Evolutionary conservation across 2,113 vertebrate genomes (phyloP).

Genomic region (Struthio camelus): DNA sequence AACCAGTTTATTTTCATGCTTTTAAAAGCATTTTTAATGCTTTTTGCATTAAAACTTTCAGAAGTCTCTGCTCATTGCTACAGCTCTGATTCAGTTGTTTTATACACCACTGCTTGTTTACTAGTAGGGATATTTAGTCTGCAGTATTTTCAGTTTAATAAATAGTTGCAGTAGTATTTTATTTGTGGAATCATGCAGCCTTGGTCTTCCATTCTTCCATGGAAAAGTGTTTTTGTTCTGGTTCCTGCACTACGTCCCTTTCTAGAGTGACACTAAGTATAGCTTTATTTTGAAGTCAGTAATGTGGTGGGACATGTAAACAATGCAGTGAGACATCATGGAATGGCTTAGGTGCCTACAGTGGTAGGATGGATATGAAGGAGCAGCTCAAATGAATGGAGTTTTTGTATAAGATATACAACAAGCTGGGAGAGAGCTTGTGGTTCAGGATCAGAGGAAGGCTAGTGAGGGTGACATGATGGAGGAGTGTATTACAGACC

Average conservation of each 20-base stretch:
- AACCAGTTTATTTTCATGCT: neutral
- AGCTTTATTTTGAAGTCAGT: neutral
- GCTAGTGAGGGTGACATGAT: neutral
- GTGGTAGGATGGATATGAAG: neutral
- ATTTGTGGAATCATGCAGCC: neutral
- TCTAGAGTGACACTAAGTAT: neutral
- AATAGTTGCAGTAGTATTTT: neutral
- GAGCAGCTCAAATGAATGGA: neutral
- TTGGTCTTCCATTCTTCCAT: neutral
- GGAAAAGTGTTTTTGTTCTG: neutral
- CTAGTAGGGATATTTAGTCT: neutral
- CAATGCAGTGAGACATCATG: neutral
- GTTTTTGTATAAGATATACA: too few species aligned
- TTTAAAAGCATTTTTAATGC: neutral
- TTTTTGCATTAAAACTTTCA: neutral
- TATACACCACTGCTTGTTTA: neutral
- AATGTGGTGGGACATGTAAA: neutral
- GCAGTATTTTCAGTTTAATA: neutral
- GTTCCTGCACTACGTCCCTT: neutral
- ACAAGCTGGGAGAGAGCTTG: neutral
- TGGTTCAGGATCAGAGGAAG: neutral
- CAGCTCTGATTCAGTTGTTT: neutral
- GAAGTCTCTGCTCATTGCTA: neutral
- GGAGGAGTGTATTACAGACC: neutral
- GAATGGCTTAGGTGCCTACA: neutral